Evolutionary conservation across 2,113 vertebrate genomes (phyloP).

Genomic region (Spea bombifrons): DNA sequence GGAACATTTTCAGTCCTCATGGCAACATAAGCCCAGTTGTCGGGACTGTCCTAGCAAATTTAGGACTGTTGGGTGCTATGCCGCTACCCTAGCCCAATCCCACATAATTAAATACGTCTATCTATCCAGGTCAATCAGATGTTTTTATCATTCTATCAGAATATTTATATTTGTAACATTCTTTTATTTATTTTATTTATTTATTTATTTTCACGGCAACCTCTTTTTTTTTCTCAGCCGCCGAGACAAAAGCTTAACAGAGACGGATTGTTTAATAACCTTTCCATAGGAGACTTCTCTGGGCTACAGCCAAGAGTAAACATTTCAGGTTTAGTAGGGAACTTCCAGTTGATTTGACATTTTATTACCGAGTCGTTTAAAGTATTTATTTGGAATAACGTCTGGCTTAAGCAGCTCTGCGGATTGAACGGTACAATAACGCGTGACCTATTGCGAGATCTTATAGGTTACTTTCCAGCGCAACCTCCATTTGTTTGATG

Average conservation of each 20-base stretch:
- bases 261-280: conserved; percentile 50
- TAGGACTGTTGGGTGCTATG: no score
- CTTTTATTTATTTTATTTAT: no score
- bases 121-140: no score
- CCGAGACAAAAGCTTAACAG: conserved; percentile 45
- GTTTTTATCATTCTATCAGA: no score
- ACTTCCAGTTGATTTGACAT: conserved; percentile 52
- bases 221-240: background rate
- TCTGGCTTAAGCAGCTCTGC: conserved; percentile 31
- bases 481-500: conserved; percentile 13
- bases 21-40: no score
- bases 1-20: no score
- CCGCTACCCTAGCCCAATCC: no score
- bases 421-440: conserved; percentile 30
- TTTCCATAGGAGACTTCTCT: conserved; percentile 49
- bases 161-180: no score
- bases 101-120: no score
- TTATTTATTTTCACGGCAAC: no score
- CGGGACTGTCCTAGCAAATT: no score
- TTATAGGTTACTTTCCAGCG: background rate
- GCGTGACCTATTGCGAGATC: background rate
- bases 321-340: background rate
- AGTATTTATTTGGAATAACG: conserved; percentile 40
- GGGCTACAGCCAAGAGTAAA: conserved; percentile 53
- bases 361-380: conserved; percentile 30